Evolutionary conservation across 2,113 vertebrate genomes (phyloP).

Genomic region (Trematomus loennbergii): DNA sequence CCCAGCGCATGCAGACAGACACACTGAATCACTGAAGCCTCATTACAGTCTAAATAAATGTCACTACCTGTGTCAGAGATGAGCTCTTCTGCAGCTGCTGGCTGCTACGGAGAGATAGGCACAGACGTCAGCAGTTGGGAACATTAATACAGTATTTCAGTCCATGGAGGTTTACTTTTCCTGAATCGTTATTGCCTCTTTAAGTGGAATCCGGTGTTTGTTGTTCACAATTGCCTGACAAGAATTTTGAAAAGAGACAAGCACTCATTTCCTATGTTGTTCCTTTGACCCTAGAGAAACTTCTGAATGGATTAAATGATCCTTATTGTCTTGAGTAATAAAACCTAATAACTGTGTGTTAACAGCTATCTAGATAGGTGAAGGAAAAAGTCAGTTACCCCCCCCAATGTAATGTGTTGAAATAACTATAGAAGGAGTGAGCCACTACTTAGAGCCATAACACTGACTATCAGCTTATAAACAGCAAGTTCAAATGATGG

Average conservation of each 20-base stretch:
- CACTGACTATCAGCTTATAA: not conserved
- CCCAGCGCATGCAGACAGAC: conserved; percentile 42
- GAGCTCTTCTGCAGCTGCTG: conserved; percentile 48
- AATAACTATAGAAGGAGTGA: not conserved
- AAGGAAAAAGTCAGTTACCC: not conserved
- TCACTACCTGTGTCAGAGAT: conserved; percentile 43
- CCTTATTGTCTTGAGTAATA: not conserved
- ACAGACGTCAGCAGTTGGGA: conserved; percentile 19
- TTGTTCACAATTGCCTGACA: not conserved
- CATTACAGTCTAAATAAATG: conserved; percentile 35
- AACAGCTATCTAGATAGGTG: too few relatives aligned
- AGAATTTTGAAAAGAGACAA: not conserved
- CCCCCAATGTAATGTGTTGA: not conserved
- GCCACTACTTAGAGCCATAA: not conserved
- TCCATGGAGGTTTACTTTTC: not conserved
- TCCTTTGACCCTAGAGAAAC: not conserved
- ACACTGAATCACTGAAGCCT: conserved; percentile 37
- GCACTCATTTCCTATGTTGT: not conserved
- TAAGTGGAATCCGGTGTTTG: not conserved
- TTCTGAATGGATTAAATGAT: too few relatives aligned
- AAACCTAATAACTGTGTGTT: not conserved
- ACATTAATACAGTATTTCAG: not conserved
- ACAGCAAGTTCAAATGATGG: not conserved
- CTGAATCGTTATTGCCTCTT: not conserved
- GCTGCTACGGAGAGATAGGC: not conserved